phyloP scores from a whole-genome alignment of 2,113 vertebrate genomes.

The Thunnus thynnus region DNA sequence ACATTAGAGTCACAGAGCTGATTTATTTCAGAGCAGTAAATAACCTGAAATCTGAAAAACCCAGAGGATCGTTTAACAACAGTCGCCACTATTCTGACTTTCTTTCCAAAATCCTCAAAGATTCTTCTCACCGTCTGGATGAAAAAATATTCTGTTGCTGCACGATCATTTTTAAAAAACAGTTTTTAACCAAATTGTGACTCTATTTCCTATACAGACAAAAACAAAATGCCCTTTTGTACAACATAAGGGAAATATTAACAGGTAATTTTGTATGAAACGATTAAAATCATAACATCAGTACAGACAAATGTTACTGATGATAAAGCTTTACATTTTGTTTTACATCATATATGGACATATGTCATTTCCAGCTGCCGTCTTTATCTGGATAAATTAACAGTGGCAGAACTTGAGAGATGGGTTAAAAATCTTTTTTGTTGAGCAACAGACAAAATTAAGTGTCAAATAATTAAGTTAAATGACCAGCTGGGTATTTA shows the following conservation, averaged over 20 bases:
- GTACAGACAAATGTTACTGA: background rate
- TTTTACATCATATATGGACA: background rate
- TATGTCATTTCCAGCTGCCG: background rate
- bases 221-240: too few species aligned
- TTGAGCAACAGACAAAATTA: background rate
- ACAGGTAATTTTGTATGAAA: background rate
- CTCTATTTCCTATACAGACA: too few species aligned
- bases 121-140: too few species aligned
- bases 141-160: background rate
- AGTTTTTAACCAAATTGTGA: too few species aligned
- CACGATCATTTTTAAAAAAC: background rate
- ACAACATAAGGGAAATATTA: background rate
- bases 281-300: background rate
- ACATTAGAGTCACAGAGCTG: background rate
- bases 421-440: background rate
- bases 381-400: background rate
- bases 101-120: too few species aligned
- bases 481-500: too few species aligned
- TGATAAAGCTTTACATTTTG: too few species aligned
- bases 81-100: too few species aligned
- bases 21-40: background rate
- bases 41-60: background rate
- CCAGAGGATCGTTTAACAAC: too few species aligned
- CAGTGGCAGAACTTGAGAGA: background rate
- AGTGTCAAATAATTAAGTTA: too few species aligned